Base-by-base conservation (phyloP, 1,140 invertebrate genomes). In the Sycobia sp. region DNA sequence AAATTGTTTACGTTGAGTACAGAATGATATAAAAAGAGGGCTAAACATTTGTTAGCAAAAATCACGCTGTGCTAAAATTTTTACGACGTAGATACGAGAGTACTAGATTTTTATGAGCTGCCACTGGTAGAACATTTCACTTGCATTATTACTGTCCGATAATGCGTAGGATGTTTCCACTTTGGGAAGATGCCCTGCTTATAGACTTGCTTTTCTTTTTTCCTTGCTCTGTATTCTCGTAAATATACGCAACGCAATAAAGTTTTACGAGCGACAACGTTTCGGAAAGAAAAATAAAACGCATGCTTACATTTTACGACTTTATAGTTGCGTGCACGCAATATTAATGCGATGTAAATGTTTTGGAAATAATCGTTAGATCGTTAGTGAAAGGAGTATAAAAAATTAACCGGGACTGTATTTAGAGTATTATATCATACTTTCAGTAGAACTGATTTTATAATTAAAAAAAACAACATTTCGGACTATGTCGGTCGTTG, bases 41-140 rank as follows among this genome's bases (percentile, higher is more conserved):
- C n/a, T n/a, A n/a, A n/a, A n/a, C n/a, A n/a, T 59, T 51, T 60
- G 8, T 50, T 16, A 9, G 20, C 36, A 53, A 50, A 50, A 60
- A 59, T 59, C 43, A 39, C 20, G 14, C 14, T n/a, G 20, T 9
- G 36, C 39, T 29, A 34, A 32, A 59, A 46, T 46, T 59, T 49
- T 59, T 59, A 47, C 49, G 34, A 54, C 39, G 39, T 34, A 54
- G 50, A 54, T 54, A 54, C 10, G 36, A 54, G 39, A 54, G 50
- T 39, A 54, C 18, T 54, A 54, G 13, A 8, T 11, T 38, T 54
- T 54, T 41, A 54, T 36, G 50, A 54, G 18, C 50, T 54, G 50
- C 22, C 50, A 54, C 50, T 54, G 50, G 18, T 39, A 27, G 22
- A n/a, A 54, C 38, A 54, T 54, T 39, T 54, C 50, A 36, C 50